phyloP scores from a whole-genome alignment of 2,797 vertebrate genomes.

The Loris lydekkerianus region DNA sequence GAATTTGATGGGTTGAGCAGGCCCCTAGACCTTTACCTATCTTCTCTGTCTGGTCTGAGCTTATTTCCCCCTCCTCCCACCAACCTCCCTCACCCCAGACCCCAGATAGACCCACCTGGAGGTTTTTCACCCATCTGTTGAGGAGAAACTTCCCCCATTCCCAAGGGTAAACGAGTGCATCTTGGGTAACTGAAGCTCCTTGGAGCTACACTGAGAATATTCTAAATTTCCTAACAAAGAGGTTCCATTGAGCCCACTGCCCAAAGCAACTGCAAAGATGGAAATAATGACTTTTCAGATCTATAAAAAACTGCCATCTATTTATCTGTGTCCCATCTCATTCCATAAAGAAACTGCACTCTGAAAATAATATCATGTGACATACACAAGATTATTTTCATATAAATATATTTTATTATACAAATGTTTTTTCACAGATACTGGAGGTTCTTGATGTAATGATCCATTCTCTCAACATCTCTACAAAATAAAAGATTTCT shows the following conservation, averaged over 20 bases:
- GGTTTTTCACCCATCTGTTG: not conserved
- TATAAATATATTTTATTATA: not conserved
- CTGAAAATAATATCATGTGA: not conserved
- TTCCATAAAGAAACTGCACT: constrained; percentile 3
- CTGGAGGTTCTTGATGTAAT: not conserved
- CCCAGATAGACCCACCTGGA: not conserved
- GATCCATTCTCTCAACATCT: not conserved
- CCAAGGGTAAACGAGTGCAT: not conserved
- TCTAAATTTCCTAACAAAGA: not conserved
- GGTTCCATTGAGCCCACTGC: not conserved
- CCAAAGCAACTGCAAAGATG: constrained; percentile 19
- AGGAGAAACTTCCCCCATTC: not conserved
- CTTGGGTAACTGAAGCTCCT: not conserved
- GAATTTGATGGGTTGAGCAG: not conserved
- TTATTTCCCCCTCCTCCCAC: not conserved
- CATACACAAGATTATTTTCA: not conserved
- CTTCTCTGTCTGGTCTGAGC: not conserved
- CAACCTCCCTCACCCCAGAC: not conserved
- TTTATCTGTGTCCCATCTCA: not conserved
- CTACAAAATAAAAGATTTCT: not conserved
- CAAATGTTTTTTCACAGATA: not conserved
- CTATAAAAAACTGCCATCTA: not conserved
- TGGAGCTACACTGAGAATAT: not conserved
- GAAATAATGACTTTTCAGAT: not conserved
- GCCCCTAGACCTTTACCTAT: not conserved